phyloP scores from a whole-genome alignment of 2,888 invertebrate genomes.

The Polymixis lichenea region DNA sequence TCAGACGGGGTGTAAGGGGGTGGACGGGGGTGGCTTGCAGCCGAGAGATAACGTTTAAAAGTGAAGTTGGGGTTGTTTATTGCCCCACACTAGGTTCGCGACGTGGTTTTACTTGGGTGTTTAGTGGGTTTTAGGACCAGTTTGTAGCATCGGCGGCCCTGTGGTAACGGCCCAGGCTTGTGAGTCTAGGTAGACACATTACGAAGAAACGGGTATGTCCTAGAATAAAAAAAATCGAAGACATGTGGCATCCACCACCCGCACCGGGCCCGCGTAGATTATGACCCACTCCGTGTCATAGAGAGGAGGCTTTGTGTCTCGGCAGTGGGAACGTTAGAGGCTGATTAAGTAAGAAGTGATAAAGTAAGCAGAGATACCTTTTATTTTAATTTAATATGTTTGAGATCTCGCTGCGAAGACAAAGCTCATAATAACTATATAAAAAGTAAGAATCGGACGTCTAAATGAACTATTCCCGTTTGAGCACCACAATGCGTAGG shows the following conservation, averaged over 20 bases:
- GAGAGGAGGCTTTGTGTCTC: no score
- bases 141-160: no score
- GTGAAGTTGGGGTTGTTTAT: constrained; percentile 73
- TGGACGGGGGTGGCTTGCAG: constrained; percentile 70
- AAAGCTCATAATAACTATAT: not conserved
- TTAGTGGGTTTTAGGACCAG: constrained; percentile 16
- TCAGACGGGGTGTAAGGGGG: constrained; percentile 60
- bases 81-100: constrained; percentile 56
- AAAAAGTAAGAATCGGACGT: not conserved
- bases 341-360: not conserved
- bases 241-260: no score
- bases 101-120: constrained; percentile 30
- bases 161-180: no score
- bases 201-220: no score
- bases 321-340: no score
- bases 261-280: no score
- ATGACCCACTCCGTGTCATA: no score
- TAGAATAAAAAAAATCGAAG: no score
- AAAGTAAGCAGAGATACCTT: not conserved
- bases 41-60: constrained; percentile 75
- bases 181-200: no score
- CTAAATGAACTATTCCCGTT: no score
- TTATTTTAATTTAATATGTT: not conserved
- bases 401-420: not conserved
- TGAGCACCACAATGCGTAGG: no score